Evolutionary conservation across 2,888 invertebrate genomes (phyloP).

Genomic region (Hirtodrosophila histrioides): DNA sequence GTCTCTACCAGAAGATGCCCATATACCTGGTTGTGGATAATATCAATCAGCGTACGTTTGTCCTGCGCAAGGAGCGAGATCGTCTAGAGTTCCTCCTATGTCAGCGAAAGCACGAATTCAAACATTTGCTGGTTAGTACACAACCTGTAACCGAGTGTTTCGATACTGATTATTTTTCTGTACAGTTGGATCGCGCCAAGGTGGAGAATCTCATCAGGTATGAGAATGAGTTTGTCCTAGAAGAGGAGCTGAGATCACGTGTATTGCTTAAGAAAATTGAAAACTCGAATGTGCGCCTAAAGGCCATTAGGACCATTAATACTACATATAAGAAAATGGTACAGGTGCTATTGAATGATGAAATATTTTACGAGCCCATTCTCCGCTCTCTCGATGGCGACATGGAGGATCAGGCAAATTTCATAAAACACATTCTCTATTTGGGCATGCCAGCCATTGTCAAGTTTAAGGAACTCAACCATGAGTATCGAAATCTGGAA

Average conservation of each 20-base stretch:
- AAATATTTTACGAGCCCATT: constrained; percentile 83
- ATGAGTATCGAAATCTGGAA: constrained; percentile 72
- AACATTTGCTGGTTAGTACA: constrained; percentile 68
- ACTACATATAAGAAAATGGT: constrained; percentile 81
- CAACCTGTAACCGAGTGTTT: no score
- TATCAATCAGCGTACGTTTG: constrained; percentile 83
- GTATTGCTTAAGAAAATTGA: constrained; percentile 79
- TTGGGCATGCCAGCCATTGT: constrained; percentile 82
- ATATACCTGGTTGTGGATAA: constrained; percentile 80
- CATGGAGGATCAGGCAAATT: constrained; percentile 81
- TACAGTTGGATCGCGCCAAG: constrained; percentile 68
- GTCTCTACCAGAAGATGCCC: constrained; percentile 82
- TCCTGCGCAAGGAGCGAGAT: constrained; percentile 82
- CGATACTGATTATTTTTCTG: no score
- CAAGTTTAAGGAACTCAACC: constrained; percentile 70
- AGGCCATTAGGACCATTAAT: constrained; percentile 80
- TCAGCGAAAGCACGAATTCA: constrained; percentile 69
- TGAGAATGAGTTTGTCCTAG: constrained; percentile 74
- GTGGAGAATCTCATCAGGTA: constrained; percentile 81
- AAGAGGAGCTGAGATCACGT: constrained; percentile 75
- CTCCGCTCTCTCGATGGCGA: constrained; percentile 80
- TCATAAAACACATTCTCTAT: constrained; percentile 81
- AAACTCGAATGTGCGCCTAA: constrained; percentile 82
- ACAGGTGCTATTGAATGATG: constrained; percentile 79
- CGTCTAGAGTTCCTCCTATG: constrained; percentile 69